Evolutionary conservation across 1,140 invertebrate genomes (phyloP).

Genomic region (Steinernema feltiae): DNA sequence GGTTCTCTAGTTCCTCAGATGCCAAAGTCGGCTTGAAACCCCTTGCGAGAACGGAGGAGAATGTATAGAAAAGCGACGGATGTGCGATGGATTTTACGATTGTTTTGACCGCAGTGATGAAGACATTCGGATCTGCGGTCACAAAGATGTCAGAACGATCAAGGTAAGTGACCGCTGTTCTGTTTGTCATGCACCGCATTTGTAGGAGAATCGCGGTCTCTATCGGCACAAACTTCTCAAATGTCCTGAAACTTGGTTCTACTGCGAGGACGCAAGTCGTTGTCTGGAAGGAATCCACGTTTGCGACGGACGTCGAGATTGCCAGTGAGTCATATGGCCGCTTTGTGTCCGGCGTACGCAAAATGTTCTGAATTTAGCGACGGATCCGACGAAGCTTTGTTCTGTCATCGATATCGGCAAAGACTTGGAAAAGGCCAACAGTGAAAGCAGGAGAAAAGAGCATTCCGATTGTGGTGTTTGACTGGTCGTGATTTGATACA

Average conservation of each 20-base stretch:
- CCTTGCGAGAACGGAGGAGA: neutral
- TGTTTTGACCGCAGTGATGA: neutral
- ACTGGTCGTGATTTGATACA: too few species aligned
- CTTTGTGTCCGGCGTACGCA: neutral
- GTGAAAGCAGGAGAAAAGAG: neutral
- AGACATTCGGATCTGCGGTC: neutral
- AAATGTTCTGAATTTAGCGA: neutral
- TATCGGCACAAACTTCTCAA: neutral
- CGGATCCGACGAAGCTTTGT: neutral
- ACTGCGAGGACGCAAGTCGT: neutral
- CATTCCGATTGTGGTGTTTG: too few species aligned
- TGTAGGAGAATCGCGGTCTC: constrained; percentile 6
- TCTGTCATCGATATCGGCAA: neutral
- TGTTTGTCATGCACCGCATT: neutral
- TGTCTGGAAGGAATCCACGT: neutral
- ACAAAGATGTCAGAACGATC: neutral
- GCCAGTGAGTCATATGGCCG: neutral
- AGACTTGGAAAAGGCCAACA: neutral
- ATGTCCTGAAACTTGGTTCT: constrained; percentile 3
- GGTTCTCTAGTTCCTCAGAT: neutral
- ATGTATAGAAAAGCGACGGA: neutral
- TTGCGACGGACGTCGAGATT: neutral
- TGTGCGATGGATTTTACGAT: neutral
- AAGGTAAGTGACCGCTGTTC: neutral
- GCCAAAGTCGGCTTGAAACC: neutral